Percentiles rank a stretch among this genome's conserved stretches.
These are phyloP conservation scores for Arctocebus calabarensis DNA, from an alignment of 2,797 vertebrate species.

Conservation along the genomic window DNA sequence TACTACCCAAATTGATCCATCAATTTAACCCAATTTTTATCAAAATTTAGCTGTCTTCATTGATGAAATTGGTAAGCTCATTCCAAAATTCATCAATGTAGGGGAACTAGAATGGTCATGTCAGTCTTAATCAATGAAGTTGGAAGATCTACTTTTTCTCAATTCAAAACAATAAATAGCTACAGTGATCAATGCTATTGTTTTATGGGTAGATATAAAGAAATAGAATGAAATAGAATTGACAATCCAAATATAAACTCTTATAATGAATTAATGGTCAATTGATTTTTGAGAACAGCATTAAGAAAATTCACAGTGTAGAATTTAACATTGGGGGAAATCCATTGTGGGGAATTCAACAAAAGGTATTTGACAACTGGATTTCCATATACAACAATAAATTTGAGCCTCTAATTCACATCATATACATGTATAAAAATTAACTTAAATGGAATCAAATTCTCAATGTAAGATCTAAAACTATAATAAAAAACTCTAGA, in stretches of 20 bases:
- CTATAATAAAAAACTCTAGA: background rate
- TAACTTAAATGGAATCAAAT: background rate
- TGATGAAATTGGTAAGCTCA: background rate
- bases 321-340: background rate
- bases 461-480: background rate
- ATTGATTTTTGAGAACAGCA: background rate
- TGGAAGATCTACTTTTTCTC: background rate
- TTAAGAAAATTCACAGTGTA: background rate
- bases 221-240: background rate
- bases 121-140: background rate
- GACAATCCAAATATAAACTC: background rate
- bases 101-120: background rate
- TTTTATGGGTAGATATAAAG: background rate
- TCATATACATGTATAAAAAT: background rate
- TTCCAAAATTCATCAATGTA: background rate
- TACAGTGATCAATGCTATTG: no score
- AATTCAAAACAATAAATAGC: background rate
- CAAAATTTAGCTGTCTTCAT: background rate
- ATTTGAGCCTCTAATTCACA: background rate
- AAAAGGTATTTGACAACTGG: background rate
- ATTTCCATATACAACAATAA: background rate
- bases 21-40: background rate
- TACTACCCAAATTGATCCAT: background rate
- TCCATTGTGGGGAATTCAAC: background rate
- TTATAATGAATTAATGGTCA: background rate